Base-by-base conservation (phyloP, 1,140 invertebrate species). In the Triops cancriformis region DNA sequence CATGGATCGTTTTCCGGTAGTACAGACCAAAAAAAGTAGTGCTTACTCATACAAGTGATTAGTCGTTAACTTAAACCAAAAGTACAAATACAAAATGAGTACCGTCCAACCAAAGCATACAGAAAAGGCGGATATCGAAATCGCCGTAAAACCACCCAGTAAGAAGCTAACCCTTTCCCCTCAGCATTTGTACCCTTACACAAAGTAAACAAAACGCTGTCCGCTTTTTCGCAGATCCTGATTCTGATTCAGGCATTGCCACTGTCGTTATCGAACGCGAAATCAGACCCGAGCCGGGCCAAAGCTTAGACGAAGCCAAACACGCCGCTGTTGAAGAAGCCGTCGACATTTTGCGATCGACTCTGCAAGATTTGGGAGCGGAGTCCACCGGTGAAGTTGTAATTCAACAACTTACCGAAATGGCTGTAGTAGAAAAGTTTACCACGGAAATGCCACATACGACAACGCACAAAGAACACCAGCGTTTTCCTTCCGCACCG, bases 291-390 rank as follows among this genome's bases (percentile, higher is more conserved):
- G 51, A 23, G n/a, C 3, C 51, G 4, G 51, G 51, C 5, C 51
- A 64, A 64, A 64, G 51, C 23, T 64, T 64, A 64, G 51, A 64
- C 14, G 74, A 76, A 18, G 74, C 26, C 28, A 27, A 42, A 10
- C 37, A 28, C 27, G 28, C 41, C 10, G 74, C 74, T 2, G 45
- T 76, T 31, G 45, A 45, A 41, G 74, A 76, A 76, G 74, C 74
- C 23, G 74, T 76, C 4, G 74, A 76, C 12, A 31, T 76, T 0
- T 43, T 76, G 11, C 74, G 74, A 10, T 43, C 74, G 6, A 45
- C 74, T 6, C n/a, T 76, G 18, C 37, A 41, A 2, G 74, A 76
- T 18, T 23, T 45, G 26, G 74, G 74, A 31, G 74, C 37, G 26
- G 74, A 76, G 6, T 14, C 74, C 41, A 76, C 27, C 18, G 74